phyloP scores from a whole-genome alignment of 2,888 invertebrate genomes.

The Melikaiella ostensackeni region DNA sequence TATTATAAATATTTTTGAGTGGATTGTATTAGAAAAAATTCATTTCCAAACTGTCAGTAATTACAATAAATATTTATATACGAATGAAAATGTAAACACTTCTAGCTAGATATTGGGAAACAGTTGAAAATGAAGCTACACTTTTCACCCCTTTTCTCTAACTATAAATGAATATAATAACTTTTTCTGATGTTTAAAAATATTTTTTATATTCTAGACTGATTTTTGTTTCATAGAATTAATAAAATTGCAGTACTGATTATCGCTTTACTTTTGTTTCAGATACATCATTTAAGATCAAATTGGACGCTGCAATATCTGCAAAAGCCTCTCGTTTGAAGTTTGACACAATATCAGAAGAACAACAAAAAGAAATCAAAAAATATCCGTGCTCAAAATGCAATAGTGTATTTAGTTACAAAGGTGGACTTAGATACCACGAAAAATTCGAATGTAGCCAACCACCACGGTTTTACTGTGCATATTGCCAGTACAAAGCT shows the following conservation, averaged over 20 bases:
- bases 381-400: conserved; percentile 58
- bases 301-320: not conserved
- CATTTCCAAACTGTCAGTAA: not conserved
- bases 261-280: not conserved
- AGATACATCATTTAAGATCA: not conserved
- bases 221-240: not conserved
- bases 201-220: not conserved
- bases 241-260: not conserved
- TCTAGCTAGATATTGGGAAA: not conserved
- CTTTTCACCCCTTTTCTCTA: not conserved
- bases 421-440: conserved; percentile 61
- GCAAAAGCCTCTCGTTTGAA: not conserved
- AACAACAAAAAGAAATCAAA: conserved; percentile 10
- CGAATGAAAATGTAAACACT: not conserved
- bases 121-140: not conserved
- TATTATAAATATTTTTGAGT: not conserved
- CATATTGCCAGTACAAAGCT: conserved; percentile 64
- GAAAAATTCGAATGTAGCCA: conserved; percentile 70
- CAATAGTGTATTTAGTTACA: conserved; percentile 56
- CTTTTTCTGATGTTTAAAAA: not conserved
- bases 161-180: not conserved
- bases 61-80: conserved; percentile 10
- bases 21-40: not conserved
- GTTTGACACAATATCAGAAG: not conserved
- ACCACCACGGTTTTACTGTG: conserved; percentile 73